Percentiles rank a stretch among this genome's conserved stretches.
Conservation (phyloP, 2,888 invertebrate species). For the Oasisia sp. region DNA sequence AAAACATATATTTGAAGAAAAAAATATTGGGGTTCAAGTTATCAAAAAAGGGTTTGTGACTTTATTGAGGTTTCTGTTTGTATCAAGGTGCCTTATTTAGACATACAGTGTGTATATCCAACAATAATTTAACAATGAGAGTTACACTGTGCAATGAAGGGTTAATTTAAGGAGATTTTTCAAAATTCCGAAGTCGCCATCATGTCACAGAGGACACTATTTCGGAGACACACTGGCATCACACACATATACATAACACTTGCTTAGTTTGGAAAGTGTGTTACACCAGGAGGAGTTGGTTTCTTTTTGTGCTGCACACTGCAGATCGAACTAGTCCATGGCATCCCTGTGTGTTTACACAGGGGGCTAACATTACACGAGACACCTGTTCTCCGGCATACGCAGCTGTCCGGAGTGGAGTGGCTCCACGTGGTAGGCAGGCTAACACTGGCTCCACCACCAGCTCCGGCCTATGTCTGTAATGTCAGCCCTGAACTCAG, state of each 20-base stretch:
- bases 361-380: background rate
- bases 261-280: background rate
- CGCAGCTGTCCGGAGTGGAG: background rate
- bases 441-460: background rate
- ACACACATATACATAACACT: background rate
- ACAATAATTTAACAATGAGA: no score
- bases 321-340: background rate
- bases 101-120: no score
- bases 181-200: no score
- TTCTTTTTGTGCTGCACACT: background rate
- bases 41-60: no score
- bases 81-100: no score
- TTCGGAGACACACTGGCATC: no score
- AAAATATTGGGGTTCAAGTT: no score
- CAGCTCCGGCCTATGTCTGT: background rate
- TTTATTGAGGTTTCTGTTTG: no score
- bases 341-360: background rate
- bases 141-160: no score
- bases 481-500: background rate
- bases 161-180: no score
- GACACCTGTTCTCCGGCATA: background rate
- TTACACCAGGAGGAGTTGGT: background rate
- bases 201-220: no score
- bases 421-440: background rate
- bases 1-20: no score